phyloP scores from a whole-genome alignment of 2,888 invertebrate genomes.

The Lissonota sp. region DNA sequence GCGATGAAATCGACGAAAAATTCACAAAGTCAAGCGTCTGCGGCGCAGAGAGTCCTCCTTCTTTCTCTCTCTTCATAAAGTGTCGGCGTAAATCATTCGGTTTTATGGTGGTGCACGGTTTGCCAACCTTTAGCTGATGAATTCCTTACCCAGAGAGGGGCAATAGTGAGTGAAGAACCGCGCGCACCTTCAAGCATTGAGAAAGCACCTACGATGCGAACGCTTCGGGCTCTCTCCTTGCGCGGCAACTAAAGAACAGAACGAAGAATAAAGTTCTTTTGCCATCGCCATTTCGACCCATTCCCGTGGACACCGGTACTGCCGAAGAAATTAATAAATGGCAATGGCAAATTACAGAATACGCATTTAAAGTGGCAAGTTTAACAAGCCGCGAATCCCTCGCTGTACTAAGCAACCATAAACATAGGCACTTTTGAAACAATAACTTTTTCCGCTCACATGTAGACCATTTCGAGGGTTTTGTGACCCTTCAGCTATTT shows the following conservation, averaged over 20 bases:
- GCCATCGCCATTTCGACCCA: constrained; percentile 46
- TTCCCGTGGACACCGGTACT: constrained; percentile 12
- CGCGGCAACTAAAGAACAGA: constrained; percentile 43
- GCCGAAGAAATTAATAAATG: constrained; percentile 44
- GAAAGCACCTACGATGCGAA: not conserved
- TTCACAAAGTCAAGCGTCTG: constrained; percentile 82
- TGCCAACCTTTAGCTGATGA: constrained; percentile 83
- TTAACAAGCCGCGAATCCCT: constrained; percentile 30
- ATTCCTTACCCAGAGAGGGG: constrained; percentile 79
- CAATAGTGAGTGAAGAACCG: constrained; percentile 57
- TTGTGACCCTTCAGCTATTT: not conserved
- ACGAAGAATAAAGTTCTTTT: constrained; percentile 25
- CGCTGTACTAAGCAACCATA: constrained; percentile 2
- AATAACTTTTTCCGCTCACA: not conserved
- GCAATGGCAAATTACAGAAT: constrained; percentile 34
- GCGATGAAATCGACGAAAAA: constrained; percentile 80
- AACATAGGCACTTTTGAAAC: constrained; percentile 15
- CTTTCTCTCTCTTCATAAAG: constrained; percentile 79
- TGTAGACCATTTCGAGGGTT: not conserved
- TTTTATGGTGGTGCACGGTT: constrained; percentile 83
- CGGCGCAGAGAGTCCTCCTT: constrained; percentile 60
- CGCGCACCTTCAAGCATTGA: constrained; percentile 52
- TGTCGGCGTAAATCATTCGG: constrained; percentile 83
- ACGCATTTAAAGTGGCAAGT: constrained; percentile 37
- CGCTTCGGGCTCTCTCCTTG: constrained; percentile 29